Percentiles rank a stretch among this genome's conserved stretches.
phyloP scores from a whole-genome alignment of 37 sponge, comb jelly and placozoan species.

The Trichoplax adhaerens region DNA sequence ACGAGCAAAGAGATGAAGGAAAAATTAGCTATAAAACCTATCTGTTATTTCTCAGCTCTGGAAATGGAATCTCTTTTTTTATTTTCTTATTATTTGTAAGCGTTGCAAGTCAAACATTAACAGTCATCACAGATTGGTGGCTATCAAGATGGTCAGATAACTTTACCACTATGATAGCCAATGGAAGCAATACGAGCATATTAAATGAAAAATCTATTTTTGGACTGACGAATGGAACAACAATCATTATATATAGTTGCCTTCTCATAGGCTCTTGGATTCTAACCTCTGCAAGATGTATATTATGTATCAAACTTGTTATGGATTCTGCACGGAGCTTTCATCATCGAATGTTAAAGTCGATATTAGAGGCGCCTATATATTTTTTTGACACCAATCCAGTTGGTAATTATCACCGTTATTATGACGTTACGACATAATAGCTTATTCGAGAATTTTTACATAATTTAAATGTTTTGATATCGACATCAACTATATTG shows the following conservation, averaged over 20 bases:
- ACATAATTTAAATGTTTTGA: background rate
- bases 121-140: constrained; percentile 26
- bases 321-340: constrained; percentile 32
- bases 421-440: background rate
- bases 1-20: too few relatives aligned
- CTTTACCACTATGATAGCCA: background rate
- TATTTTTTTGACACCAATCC: constrained; percentile 68
- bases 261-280: constrained; percentile 5
- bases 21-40: too few relatives aligned
- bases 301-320: constrained; percentile 17
- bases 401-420: constrained; percentile 27
- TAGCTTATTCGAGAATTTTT: too few relatives aligned
- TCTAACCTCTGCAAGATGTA: constrained; percentile 14
- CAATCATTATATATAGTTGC: constrained; percentile 18
- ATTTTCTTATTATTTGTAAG: constrained; percentile 2
- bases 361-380: constrained; percentile 43
- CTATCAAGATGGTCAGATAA: constrained; percentile 27
- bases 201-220: background rate
- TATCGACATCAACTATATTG: too few relatives aligned
- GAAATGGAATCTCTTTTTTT: background rate
- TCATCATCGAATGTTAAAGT: constrained; percentile 39
- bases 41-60: too few relatives aligned
- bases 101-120: constrained; percentile 17
- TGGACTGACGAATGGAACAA: background rate
- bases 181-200: background rate